Base-by-base conservation (phyloP, 2,888 invertebrate species). In the Rhamphomyia laevipes region DNA sequence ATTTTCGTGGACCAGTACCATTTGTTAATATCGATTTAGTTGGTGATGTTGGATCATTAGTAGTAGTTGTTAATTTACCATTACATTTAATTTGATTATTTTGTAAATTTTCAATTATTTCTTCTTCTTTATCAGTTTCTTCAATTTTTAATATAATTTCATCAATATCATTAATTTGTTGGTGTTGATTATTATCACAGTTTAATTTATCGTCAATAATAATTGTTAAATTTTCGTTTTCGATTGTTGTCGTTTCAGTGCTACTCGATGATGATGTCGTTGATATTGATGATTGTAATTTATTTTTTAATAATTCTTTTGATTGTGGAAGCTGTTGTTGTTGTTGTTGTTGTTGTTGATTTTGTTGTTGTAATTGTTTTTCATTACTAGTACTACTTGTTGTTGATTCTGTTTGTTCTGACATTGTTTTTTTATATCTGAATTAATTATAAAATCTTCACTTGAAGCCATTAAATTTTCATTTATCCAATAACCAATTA, bases 1-100 rank as follows among this genome's bases (percentile, higher is more conserved):
- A 59, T 12, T 55, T 49, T 23, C 51, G 52, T 27, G 50, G 9
- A 17, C 51, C 30, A 9, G 27, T 13, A 42, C 27, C 27, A 42
- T 42, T 42, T n/a, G 27, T n/a, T 42, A 42, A 42, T 13, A 42
- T 42, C n/a, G 42, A 42, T 42, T 42, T 42, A 4, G 42, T 13
- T 42, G 42, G 27, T 15, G 42, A 42, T 35, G 35, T 4, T 35
- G n/a, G 4, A 13, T 35, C n/a, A n/a, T 35, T 33, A 13, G 3
- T n/a, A 27, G 7, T 15, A 18, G 17, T 18, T 41, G 5, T 13
- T 27, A 15, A 21, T 15, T 42, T 21, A n/a, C n/a, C 23, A 23
- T 42, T 27, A 41, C 13, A 9, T 35, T 35, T n/a, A 35, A 35
- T 35, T n/a, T n/a, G 5, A n/a, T n/a, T n/a, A n/a, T 33, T 33